phyloP scores from a whole-genome alignment of 92 coral and sea anemone genomes.

The Paramuricea clavata region DNA sequence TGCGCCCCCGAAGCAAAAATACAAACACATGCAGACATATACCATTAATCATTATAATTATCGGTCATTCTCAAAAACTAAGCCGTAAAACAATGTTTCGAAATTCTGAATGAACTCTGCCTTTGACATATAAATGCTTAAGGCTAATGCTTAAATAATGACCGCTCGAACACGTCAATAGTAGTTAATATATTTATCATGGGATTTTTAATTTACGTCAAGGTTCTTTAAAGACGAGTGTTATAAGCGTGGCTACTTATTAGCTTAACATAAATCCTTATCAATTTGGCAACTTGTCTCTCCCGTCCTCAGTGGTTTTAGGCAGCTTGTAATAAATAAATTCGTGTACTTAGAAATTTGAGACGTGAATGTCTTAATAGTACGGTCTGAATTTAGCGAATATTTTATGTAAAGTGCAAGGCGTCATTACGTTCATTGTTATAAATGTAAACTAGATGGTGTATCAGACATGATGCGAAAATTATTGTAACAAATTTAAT shows the following conservation, averaged over 20 bases:
- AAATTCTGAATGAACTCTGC: neutral
- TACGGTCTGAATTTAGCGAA: neutral
- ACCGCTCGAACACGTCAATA: neutral
- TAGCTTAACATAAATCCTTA: neutral
- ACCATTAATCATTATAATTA: neutral
- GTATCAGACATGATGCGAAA: neutral
- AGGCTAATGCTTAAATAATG: neutral
- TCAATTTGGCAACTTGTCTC: neutral
- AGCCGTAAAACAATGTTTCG: neutral
- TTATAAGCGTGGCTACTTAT: neutral
- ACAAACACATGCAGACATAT: no score
- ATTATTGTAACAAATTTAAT: neutral
- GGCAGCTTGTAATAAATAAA: neutral
- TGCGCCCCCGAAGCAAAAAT: neutral
- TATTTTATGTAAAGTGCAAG: neutral
- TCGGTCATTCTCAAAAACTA: neutral
- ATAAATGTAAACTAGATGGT: no score
- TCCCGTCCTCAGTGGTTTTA: neutral
- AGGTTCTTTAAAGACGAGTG: neutral
- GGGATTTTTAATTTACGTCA: neutral
- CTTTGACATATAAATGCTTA: neutral
- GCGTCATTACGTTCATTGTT: no score
- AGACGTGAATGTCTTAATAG: neutral
- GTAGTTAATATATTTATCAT: neutral
- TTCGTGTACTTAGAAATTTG: neutral